Evolutionary conservation across 2,113 vertebrate species (phyloP), one percentile per base, ranked within the genome.

Genomic region (Procapra przewalskii): DNA sequence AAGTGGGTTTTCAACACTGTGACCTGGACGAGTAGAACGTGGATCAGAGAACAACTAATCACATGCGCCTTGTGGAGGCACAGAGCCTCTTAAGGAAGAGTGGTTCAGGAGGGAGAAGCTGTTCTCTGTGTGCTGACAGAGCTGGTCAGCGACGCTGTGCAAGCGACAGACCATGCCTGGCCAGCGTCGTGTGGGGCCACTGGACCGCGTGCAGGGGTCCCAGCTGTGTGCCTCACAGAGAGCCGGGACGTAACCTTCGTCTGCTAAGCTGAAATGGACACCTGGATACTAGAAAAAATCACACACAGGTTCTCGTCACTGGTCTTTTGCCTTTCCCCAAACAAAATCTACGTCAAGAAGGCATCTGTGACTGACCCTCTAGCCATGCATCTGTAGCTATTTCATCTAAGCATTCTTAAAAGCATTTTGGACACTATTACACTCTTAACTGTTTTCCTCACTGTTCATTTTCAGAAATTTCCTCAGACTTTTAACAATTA

Each of bases 41-140:
- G 14, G 45, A 19, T 54, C 19, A 21, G 55, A 52, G 27, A 15
- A 29, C 11, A 52, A 2, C 4, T 7, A 27, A 54, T 0, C 19
- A 36, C 7, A 13, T 7, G 0, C 1, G 7, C 81, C 52, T 12
- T 7, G 2, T 1, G 21, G 50, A 8, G 33, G 52, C 33, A 25
- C 50, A 5, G 4, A n/a, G 5, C 50, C 52, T 55, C 33, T 83
- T 7, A 52, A 25, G 52, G 52, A 23, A 15, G 59, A 14, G 40
- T 9, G 1, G 1, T 0, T 21, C 13, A 50, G 7, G 0, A 4
- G 29, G 11, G 1, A 48, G 21, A 15, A 17, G 40, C 1, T 14
- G 11, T 0, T 17, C 45, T 21, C 40, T 17, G 5, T 7, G 23
- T 1, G 25, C 10, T 9, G 12, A 23, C 0, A 11, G 15, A 19